Percentiles rank a stretch among this genome's conserved stretches.
These are phyloP conservation scores for Nemoura dubitans DNA, from an alignment of 2,888 invertebrate genomes.

Conservation along the genomic window DNA sequence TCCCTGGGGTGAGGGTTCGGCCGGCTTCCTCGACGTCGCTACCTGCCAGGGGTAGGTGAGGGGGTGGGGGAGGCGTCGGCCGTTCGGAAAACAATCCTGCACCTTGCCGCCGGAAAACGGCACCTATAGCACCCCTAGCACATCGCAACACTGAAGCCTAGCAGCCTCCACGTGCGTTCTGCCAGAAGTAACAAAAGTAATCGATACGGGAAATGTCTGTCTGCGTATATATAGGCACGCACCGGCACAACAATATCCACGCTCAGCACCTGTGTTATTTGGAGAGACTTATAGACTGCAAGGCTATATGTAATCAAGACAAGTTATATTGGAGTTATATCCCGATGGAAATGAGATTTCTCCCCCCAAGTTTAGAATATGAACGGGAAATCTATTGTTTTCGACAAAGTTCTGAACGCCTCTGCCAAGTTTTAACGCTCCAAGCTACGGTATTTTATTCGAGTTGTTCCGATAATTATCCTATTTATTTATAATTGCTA, in stretches of 20 bases:
- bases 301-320: too few species aligned
- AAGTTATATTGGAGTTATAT: too few species aligned
- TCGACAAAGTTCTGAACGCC: neutral
- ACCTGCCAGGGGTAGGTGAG: neutral
- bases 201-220: too few species aligned
- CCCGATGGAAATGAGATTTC: neutral
- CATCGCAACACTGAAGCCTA: too few species aligned
- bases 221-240: too few species aligned
- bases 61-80: neutral
- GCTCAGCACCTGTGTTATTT: neutral
- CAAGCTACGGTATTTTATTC: neutral
- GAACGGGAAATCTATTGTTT: neutral
- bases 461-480: neutral
- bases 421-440: neutral
- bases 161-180: too few species aligned
- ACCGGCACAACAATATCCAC: neutral
- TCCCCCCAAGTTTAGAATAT: neutral
- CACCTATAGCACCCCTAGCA: too few species aligned
- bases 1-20: neutral
- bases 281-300: neutral
- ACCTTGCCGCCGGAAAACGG: neutral
- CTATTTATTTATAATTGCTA: neutral
- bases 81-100: neutral
- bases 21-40: slow-evolving; percentile 23
- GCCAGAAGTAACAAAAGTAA: too few species aligned